Evolutionary conservation across 1,140 invertebrate species (phyloP).

Genomic region (Caerostris darwini): DNA sequence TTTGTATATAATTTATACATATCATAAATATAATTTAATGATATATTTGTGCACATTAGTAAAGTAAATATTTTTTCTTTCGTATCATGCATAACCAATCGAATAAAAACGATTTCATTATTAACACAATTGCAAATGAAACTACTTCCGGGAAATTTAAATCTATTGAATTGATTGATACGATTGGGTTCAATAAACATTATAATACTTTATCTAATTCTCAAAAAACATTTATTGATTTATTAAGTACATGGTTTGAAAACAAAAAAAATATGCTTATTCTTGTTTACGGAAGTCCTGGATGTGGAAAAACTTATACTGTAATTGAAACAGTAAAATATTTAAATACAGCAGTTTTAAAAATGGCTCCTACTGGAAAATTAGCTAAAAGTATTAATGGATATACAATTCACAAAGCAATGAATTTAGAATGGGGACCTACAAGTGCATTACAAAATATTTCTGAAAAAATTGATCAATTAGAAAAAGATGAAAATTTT

Average conservation of each 20-base stretch:
- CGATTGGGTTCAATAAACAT: conserved; percentile 37
- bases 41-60: conserved; percentile 14
- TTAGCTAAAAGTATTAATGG: not conserved
- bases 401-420: not conserved
- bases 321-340: not conserved
- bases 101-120: not conserved
- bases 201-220: not conserved
- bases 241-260: not conserved
- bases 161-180: not conserved
- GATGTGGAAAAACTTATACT: not conserved
- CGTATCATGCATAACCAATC: not conserved
- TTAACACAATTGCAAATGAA: not conserved
- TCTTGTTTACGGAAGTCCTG: not conserved
- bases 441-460: not conserved
- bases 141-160: not conserved
- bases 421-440: not conserved
- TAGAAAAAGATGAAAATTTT: not conserved
- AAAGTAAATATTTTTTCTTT: not conserved
- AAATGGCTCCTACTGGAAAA: not conserved
- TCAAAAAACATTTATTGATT: not conserved
- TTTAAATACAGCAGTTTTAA: not conserved
- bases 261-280: not conserved
- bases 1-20: conserved; percentile 36
- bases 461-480: not conserved
- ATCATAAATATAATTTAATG: conserved; percentile 1